Evolutionary conservation across 1,140 invertebrate genomes (phyloP).

Genomic region (Teleopsis dalmanni): DNA sequence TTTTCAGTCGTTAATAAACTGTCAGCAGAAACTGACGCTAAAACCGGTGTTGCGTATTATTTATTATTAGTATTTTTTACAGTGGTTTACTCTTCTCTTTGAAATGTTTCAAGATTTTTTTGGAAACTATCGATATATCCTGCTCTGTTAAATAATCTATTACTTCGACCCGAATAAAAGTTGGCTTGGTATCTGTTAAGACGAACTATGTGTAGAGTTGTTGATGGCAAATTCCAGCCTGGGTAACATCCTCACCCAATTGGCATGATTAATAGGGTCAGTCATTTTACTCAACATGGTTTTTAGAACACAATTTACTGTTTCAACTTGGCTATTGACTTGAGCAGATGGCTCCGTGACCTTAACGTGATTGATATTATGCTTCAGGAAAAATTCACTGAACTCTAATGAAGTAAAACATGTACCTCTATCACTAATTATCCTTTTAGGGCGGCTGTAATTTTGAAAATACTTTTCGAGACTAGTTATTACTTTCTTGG

Average conservation of each 20-base stretch:
- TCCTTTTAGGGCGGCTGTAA: constrained; percentile 8
- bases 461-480: constrained; percentile 14
- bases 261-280: neutral
- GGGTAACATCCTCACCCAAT: neutral
- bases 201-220: constrained; percentile 1
- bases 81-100: too few species aligned
- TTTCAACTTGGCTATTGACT: constrained; percentile 3
- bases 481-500: constrained; percentile 22
- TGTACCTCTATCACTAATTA: constrained; percentile 5
- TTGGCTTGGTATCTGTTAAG: too few species aligned
- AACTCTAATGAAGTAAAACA: constrained; percentile 7
- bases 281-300: constrained; percentile 1
- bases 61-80: too few species aligned
- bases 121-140: too few species aligned
- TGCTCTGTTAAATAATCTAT: too few species aligned
- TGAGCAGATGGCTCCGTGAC: neutral
- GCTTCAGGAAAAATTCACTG: neutral
- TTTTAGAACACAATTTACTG: neutral
- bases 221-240: constrained; percentile 2
- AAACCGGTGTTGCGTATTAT: too few species aligned
- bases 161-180: too few species aligned
- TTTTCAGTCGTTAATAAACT: too few species aligned
- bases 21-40: too few species aligned
- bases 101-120: too few species aligned
- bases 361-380: constrained; percentile 5